A percentile compares a stretch with the other conserved stretches of the same genome.
Evolutionary conservation across 2,888 invertebrate genomes (phyloP).

Genomic region (Xestia xanthographa): DNA sequence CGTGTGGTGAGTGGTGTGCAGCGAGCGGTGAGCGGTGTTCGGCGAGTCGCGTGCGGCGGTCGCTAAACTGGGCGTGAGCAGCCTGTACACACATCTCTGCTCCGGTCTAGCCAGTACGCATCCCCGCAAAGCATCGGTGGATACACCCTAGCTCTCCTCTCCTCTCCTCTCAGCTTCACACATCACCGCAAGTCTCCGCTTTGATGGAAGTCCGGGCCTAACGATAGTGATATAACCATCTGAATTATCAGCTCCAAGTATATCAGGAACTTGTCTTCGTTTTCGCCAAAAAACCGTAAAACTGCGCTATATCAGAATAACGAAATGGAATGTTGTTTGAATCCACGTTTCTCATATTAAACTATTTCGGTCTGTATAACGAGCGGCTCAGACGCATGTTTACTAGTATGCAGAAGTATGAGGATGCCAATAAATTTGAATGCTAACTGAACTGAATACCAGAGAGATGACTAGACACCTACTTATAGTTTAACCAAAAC

Average conservation of each 20-base stretch:
- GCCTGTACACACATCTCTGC: no score
- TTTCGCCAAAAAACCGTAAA: neutral
- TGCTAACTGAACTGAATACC: neutral
- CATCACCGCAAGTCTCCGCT: no score
- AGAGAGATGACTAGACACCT: neutral
- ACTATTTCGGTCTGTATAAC: slow-evolving; percentile 26
- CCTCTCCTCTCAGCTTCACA: no score
- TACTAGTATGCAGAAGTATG: neutral
- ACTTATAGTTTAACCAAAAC: neutral
- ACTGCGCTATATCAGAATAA: neutral
- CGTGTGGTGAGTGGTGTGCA: no score
- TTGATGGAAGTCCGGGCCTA: neutral
- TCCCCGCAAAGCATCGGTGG: no score
- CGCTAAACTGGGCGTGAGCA: no score
- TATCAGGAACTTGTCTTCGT: neutral
- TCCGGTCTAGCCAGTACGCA: no score
- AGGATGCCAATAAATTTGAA: slow-evolving; percentile 1
- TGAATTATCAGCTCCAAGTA: neutral
- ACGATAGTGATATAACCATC: neutral
- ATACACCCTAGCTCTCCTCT: no score
- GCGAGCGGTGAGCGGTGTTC: no score
- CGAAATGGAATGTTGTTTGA: neutral
- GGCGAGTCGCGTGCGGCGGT: no score
- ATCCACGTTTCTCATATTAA: slow-evolving; percentile 11
- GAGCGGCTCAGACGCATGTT: neutral